These are phyloP conservation scores for Phenganax stokvisi DNA, from an alignment of 92 coral and sea anemone genomes.

Conservation along the genomic window DNA sequence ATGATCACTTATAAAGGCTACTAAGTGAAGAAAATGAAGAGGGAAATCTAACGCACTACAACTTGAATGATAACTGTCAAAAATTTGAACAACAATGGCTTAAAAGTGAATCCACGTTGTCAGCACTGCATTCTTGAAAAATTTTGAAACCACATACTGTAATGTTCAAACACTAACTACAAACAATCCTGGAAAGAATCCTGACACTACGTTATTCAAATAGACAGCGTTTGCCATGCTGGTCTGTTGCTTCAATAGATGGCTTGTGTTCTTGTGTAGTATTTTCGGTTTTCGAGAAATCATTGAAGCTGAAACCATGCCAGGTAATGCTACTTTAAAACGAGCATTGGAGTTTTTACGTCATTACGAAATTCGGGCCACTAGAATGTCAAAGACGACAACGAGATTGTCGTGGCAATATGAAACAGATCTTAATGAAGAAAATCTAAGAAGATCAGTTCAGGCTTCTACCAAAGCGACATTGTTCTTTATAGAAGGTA, in stretches of 20 bases:
- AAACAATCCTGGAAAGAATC: background rate
- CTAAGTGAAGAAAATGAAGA: too few species aligned
- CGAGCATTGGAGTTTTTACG: constrained; percentile 55
- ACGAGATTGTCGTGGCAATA: constrained; percentile 68
- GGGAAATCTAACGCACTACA: too few species aligned
- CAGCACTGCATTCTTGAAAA: background rate
- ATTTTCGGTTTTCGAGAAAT: constrained; percentile 15
- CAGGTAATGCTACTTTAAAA: background rate
- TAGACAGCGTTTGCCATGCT: constrained; percentile 3
- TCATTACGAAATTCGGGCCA: constrained; percentile 56
- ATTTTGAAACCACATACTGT: background rate
- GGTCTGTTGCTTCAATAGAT: background rate
- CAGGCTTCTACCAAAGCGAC: constrained; percentile 57
- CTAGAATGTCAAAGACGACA: constrained; percentile 44
- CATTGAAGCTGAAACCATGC: background rate
- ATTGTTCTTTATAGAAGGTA: constrained; percentile 61
- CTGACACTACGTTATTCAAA: too few species aligned
- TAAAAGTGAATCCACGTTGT: background rate
- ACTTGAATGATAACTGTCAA: too few species aligned
- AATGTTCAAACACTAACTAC: background rate
- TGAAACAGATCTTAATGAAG: constrained; percentile 60
- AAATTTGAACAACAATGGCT: too few species aligned
- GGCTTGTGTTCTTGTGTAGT: constrained; percentile 15
- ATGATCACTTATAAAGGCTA: too few species aligned
- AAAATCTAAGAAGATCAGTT: constrained; percentile 58